phyloP scores from a whole-genome alignment of 1,140 invertebrate genomes.

The Cherax quadricarinatus region DNA sequence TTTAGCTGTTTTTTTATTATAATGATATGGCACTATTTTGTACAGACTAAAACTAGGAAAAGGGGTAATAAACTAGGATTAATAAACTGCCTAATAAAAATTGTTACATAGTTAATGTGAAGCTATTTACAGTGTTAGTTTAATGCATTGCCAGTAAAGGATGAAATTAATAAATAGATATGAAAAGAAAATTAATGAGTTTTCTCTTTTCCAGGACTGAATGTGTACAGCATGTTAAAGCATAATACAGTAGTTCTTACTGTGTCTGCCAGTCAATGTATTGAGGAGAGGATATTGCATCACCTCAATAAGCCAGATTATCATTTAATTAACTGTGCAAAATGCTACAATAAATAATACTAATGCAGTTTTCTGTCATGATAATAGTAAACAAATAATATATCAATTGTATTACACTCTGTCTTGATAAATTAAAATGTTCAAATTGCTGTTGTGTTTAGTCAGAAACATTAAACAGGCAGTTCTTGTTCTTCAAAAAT shows the following conservation, averaged over 20 bases:
- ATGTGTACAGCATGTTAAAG: slow-evolving; percentile 93
- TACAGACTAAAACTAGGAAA: too few relatives aligned
- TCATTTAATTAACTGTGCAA: neutral
- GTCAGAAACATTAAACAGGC: too few relatives aligned
- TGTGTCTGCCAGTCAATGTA: slow-evolving; percentile 86
- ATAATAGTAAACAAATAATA: neutral
- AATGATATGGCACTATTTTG: too few relatives aligned
- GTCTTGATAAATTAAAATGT: too few relatives aligned
- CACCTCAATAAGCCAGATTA: slow-evolving; percentile 42
- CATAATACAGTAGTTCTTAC: slow-evolving; percentile 96
- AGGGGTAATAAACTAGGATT: too few relatives aligned
- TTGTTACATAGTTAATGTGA: too few relatives aligned
- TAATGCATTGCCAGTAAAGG: neutral
- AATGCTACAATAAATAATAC: neutral
- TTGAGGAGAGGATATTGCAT: slow-evolving; percentile 84
- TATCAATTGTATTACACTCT: too few relatives aligned
- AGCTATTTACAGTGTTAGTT: too few relatives aligned
- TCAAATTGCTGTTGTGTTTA: too few relatives aligned
- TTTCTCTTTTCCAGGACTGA: slow-evolving; percentile 78
- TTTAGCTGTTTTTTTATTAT: too few relatives aligned
- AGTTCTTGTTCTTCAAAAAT: too few relatives aligned
- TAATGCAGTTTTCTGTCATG: neutral
- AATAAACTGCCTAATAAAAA: too few relatives aligned
- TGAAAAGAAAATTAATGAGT: neutral
- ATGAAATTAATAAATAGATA: neutral